Evolutionary conservation across 2,888 invertebrate genomes (phyloP).

Genomic region (Diloba caeruleocephala): DNA sequence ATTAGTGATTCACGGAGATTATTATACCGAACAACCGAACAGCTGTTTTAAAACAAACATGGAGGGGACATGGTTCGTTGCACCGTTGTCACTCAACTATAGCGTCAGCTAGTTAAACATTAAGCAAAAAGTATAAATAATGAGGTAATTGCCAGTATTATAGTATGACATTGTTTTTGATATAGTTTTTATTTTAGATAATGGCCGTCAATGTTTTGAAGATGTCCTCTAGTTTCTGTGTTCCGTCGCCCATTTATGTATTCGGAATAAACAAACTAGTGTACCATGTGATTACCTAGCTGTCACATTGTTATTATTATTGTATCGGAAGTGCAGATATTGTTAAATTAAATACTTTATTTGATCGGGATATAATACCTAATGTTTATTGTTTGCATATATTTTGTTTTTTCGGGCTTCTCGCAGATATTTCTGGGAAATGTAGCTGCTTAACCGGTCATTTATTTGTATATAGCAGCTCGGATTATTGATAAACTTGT

Average conservation of each 20-base stretch:
- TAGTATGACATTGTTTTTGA: conserved; percentile 2
- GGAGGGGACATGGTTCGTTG: conserved; percentile 46
- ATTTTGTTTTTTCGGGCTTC: too few species aligned
- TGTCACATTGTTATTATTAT: neutral
- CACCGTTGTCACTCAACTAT: conserved; percentile 17
- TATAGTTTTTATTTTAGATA: neutral
- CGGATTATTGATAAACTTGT: too few species aligned
- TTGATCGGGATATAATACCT: too few species aligned
- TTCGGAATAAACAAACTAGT: too few species aligned
- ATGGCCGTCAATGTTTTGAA: neutral
- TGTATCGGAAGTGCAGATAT: too few species aligned
- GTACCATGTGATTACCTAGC: neutral
- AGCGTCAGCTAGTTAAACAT: conserved; percentile 31
- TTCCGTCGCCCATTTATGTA: too few species aligned
- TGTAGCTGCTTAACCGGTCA: too few species aligned
- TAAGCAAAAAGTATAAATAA: conserved; percentile 35
- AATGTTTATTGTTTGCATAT: too few species aligned
- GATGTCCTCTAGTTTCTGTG: neutral
- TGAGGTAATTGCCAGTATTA: conserved; percentile 22
- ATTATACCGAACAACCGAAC: conserved; percentile 33
- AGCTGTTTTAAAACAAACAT: conserved; percentile 42
- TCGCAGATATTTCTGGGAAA: too few species aligned
- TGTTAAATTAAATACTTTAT: too few species aligned
- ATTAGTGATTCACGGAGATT: conserved; percentile 3
- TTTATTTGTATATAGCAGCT: too few species aligned